Evolutionary conservation across 2,113 vertebrate genomes (phyloP).

Genomic region (Tricholaema leucomelas): DNA sequence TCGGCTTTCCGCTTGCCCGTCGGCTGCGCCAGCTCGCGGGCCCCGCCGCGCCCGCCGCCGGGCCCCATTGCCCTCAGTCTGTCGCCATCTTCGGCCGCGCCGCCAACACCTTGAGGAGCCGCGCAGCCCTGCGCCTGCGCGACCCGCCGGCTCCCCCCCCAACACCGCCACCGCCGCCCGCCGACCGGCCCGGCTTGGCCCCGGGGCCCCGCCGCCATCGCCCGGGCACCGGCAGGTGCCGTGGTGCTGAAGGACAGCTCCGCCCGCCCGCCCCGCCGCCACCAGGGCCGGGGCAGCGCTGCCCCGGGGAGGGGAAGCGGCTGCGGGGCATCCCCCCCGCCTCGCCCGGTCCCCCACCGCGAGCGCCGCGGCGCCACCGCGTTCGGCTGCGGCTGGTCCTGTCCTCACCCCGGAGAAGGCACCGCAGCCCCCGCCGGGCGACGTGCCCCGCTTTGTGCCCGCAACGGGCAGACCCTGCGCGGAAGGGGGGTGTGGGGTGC

Average conservation of each 20-base stretch:
- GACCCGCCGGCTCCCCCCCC: neutral
- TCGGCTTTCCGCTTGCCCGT: conserved; percentile 69
- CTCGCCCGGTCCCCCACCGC: too few relatives aligned
- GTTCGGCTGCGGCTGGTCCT: neutral
- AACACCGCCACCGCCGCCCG: neutral
- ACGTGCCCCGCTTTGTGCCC: too few relatives aligned
- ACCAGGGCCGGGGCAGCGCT: too few relatives aligned
- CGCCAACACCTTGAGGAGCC: conserved; percentile 80
- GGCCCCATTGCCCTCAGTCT: conserved; percentile 62
- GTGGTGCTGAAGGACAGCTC: conserved; percentile 59
- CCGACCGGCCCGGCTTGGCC: neutral
- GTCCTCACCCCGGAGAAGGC: neutral
- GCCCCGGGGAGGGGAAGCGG: too few relatives aligned
- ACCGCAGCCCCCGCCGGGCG: neutral
- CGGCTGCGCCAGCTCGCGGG: conserved; percentile 5
- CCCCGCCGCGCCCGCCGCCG: conserved; percentile 52
- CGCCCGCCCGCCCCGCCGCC: neutral
- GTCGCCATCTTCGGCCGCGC: conserved; percentile 84
- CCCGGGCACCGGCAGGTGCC: neutral
- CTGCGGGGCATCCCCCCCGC: too few relatives aligned
- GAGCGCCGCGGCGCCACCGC: too few relatives aligned
- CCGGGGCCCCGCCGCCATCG: neutral
- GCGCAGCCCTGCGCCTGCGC: conserved; percentile 27
- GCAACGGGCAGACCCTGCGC: neutral
- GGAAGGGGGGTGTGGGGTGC: too few relatives aligned